These are phyloP conservation scores for Proisotoma minuta DNA, from an alignment of 2,888 invertebrate species.

Conservation along the genomic window DNA sequence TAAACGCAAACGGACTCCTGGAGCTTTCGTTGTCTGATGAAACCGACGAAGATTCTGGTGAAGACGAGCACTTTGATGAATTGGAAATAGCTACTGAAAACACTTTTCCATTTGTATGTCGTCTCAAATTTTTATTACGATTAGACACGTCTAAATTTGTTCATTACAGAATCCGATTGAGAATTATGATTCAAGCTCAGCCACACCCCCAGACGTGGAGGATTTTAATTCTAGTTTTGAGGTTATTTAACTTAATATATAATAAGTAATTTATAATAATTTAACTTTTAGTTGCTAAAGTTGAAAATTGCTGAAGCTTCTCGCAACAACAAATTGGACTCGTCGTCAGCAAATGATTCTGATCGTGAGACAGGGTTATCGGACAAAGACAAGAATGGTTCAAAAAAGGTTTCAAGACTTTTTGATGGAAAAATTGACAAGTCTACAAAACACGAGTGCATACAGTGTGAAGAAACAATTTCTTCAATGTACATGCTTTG, in stretches of 20 bases:
- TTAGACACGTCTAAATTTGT: conserved; percentile 35
- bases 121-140: conserved; percentile 8
- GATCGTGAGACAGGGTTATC: background rate
- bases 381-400: background rate
- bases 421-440: background rate
- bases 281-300: background rate
- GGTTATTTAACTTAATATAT: conserved; percentile 17
- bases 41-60: background rate
- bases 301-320: background rate
- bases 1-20: background rate
- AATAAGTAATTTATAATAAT: conserved; percentile 6
- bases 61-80: too few species aligned
- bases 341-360: too few species aligned
- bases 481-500: conserved; percentile 34
- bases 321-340: too few species aligned
- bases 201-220: conserved; percentile 21
- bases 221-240: conserved; percentile 2
- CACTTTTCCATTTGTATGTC: too few species aligned
- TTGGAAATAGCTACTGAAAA: too few species aligned
- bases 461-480: conserved; percentile 31
- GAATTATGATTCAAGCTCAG: conserved; percentile 36
- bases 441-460: conserved; percentile 20
- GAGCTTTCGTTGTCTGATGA: background rate
- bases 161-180: conserved; percentile 40
- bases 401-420: background rate